Percentiles rank a stretch among this genome's conserved stretches.
phyloP scores from a whole-genome alignment of 2,113 vertebrate genomes.

The Oreocharis arfaki region DNA sequence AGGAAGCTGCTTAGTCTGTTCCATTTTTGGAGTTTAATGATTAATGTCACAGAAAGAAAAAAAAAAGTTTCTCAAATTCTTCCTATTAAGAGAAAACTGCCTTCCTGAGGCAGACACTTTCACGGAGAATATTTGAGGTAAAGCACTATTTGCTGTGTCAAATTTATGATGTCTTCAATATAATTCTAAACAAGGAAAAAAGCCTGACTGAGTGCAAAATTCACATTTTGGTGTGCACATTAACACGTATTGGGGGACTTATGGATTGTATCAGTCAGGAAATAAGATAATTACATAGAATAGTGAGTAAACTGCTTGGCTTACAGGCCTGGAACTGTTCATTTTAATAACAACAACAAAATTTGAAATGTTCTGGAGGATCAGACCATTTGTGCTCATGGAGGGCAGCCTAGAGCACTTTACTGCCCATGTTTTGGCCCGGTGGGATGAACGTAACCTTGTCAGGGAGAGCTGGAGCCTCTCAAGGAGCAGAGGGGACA shows the following conservation, averaged over 20 bases:
- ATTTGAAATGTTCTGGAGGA: background rate
- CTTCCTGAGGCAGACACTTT: background rate
- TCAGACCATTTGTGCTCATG: background rate
- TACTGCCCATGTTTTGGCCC: background rate
- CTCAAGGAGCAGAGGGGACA: background rate
- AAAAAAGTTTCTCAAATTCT: background rate
- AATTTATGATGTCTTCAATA: background rate
- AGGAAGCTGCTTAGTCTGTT: background rate
- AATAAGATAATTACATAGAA: background rate
- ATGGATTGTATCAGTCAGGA: background rate
- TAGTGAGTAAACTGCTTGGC: background rate
- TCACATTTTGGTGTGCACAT: background rate
- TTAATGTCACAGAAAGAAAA: background rate
- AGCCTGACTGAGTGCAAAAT: background rate
- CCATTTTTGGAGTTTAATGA: background rate
- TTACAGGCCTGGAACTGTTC: background rate
- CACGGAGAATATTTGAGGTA: background rate
- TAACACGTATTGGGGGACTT: background rate
- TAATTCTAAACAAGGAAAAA: background rate
- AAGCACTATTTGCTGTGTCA: background rate
- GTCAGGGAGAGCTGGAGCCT: background rate
- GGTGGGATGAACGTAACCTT: background rate
- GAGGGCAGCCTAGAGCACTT: background rate
- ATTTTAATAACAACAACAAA: background rate
- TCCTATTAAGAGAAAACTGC: background rate